These are phyloP conservation scores for Palloptera scutellata DNA, from an alignment of 2,888 invertebrate species.

Conservation along the genomic window DNA sequence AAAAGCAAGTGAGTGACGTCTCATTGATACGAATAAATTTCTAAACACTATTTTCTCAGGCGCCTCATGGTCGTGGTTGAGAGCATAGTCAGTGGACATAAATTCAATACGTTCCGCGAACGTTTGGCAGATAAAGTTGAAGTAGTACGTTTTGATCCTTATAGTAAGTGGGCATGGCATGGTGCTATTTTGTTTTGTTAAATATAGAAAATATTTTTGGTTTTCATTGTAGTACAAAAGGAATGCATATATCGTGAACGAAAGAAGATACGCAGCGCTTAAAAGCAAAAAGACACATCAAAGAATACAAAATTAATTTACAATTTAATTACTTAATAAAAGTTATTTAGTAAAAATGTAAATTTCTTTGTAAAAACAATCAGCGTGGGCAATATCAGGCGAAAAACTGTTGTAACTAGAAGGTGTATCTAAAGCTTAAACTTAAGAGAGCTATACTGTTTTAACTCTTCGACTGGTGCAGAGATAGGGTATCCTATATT, in stretches of 20 bases:
- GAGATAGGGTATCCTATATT: too few relatives aligned
- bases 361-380: too few relatives aligned
- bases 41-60: slow-evolving; percentile 62
- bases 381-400: too few relatives aligned
- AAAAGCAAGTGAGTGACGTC: slow-evolving; percentile 78
- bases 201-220: slow-evolving; percentile 17
- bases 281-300: not conserved
- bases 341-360: not conserved
- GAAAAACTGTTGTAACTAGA: too few relatives aligned
- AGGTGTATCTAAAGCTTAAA: too few relatives aligned
- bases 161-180: slow-evolving; percentile 69
- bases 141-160: slow-evolving; percentile 78
- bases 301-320: not conserved
- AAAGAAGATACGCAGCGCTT: slow-evolving; percentile 77
- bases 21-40: not conserved
- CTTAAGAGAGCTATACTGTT: too few relatives aligned
- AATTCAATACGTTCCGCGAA: slow-evolving; percentile 72
- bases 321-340: slow-evolving; percentile 9
- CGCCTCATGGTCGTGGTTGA: slow-evolving; percentile 80
- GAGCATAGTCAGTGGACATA: slow-evolving; percentile 82
- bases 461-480: too few relatives aligned
- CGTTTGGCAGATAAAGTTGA: slow-evolving; percentile 82
- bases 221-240: slow-evolving; percentile 73
- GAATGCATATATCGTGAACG: slow-evolving; percentile 74
- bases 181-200: slow-evolving; percentile 1